These are phyloP conservation scores for Campoplex nolae DNA, from an alignment of 2,888 invertebrate species.

Conservation along the genomic window DNA sequence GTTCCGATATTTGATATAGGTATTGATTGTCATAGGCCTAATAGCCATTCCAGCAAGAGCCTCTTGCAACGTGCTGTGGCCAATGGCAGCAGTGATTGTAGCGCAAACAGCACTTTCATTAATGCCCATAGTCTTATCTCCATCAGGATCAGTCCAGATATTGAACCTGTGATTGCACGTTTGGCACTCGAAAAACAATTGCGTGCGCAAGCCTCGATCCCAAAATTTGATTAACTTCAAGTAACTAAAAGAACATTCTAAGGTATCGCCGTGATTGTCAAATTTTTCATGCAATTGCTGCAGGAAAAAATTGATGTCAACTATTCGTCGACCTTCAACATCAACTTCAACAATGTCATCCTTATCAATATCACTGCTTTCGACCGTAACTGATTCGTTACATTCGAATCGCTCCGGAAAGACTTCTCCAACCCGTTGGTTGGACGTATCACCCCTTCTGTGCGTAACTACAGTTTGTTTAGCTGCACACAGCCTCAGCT, in stretches of 20 bases:
- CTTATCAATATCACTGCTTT: not conserved
- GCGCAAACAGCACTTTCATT: too few species aligned
- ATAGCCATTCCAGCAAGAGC: too few species aligned
- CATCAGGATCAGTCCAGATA: conserved; percentile 29
- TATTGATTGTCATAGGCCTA: too few species aligned
- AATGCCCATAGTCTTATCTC: not conserved
- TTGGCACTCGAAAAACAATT: conserved; percentile 30
- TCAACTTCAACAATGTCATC: not conserved
- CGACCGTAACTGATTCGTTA: not conserved
- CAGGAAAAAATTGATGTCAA: conserved; percentile 19
- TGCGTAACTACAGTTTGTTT: too few species aligned
- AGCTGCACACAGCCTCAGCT: too few species aligned
- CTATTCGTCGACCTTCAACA: conserved; percentile 39
- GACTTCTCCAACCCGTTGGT: too few species aligned
- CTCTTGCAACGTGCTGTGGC: too few species aligned
- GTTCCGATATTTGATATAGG: too few species aligned
- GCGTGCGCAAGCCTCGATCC: conserved; percentile 43
- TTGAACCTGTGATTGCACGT: conserved; percentile 24
- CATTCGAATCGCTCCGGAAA: too few species aligned
- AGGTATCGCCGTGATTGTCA: not conserved
- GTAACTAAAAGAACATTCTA: conserved; percentile 17
- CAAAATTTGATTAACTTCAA: conserved; percentile 10
- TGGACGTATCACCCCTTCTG: too few species aligned
- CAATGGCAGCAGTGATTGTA: too few species aligned
- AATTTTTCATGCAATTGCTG: conserved; percentile 22